These are phyloP conservation scores for Liposcelis brunnea DNA, from an alignment of 2,888 invertebrate genomes.

Conservation along the genomic window DNA sequence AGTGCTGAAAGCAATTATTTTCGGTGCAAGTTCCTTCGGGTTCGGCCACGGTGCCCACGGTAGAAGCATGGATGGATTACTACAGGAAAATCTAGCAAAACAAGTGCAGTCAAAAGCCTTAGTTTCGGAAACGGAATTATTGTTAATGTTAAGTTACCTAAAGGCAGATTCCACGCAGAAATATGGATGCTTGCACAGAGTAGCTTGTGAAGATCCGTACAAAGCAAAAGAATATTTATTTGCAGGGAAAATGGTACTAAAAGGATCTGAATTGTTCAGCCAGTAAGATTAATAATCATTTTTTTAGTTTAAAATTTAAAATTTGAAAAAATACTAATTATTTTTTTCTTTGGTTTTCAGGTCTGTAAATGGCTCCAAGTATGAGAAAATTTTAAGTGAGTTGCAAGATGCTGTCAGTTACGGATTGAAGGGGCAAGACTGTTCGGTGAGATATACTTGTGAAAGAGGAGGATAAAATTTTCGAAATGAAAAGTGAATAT, in stretches of 20 bases:
- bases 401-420: conserved; percentile 48
- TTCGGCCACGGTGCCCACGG: conserved; percentile 28
- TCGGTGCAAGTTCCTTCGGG: conserved; percentile 64
- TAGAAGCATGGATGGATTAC: conserved; percentile 29
- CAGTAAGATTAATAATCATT: conserved; percentile 33
- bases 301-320: conserved; percentile 18
- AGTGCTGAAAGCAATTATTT: conserved; percentile 61
- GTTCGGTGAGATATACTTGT: conserved; percentile 35
- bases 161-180: conserved; percentile 42
- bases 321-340: neutral
- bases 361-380: conserved; percentile 28
- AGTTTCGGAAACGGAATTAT: conserved; percentile 51
- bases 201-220: conserved; percentile 56
- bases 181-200: conserved; percentile 53
- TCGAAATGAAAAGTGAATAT: too few species aligned
- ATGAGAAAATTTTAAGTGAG: conserved; percentile 42
- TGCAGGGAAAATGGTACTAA: conserved; percentile 58
- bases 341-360: conserved; percentile 25
- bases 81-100: conserved; percentile 37
- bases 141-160: conserved; percentile 50
- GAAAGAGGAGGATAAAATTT: conserved; percentile 20
- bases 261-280: conserved; percentile 47
- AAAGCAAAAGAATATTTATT: conserved; percentile 56
- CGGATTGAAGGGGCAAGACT: conserved; percentile 40
- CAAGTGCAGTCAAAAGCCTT: conserved; percentile 12